phyloP scores from a whole-genome alignment of 2,888 invertebrate species.

The Saturnia japonica region DNA sequence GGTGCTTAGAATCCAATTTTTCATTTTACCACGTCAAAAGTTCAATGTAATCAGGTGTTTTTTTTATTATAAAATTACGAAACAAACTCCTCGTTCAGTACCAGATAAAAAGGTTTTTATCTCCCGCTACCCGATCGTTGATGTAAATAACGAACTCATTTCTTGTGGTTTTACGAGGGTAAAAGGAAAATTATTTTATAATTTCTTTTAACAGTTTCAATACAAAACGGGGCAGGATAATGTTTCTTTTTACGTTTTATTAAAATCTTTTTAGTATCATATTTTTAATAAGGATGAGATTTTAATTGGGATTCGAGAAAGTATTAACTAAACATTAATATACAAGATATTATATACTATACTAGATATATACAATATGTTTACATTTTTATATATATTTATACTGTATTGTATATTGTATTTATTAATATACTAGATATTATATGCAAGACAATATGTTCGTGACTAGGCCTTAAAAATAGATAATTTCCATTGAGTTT shows the following conservation, averaged over 20 bases:
- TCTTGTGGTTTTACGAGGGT: slow-evolving; percentile 51
- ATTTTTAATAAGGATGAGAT: slow-evolving; percentile 2
- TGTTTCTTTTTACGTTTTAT: slow-evolving; percentile 11
- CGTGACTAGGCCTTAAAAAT: too few species aligned
- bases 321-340: background rate
- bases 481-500: too few species aligned
- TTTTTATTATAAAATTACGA: slow-evolving; percentile 59
- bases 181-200: slow-evolving; percentile 39
- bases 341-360: background rate
- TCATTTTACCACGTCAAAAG: slow-evolving; percentile 46
- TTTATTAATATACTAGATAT: too few species aligned
- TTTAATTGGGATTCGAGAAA: background rate
- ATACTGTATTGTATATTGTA: too few species aligned
- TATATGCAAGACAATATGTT: too few species aligned
- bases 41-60: slow-evolving; percentile 66
- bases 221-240: slow-evolving; percentile 21
- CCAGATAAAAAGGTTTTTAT: slow-evolving; percentile 69
- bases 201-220: slow-evolving; percentile 35
- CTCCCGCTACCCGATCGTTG: slow-evolving; percentile 56
- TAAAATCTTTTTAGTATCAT: slow-evolving; percentile 4
- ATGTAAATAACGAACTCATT: slow-evolving; percentile 69
- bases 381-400: too few species aligned
- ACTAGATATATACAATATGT: too few species aligned
- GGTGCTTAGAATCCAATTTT: background rate
- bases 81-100: slow-evolving; percentile 69